Base-by-base conservation (phyloP, 1,140 invertebrate genomes). In the Drosophila nikananu region DNA sequence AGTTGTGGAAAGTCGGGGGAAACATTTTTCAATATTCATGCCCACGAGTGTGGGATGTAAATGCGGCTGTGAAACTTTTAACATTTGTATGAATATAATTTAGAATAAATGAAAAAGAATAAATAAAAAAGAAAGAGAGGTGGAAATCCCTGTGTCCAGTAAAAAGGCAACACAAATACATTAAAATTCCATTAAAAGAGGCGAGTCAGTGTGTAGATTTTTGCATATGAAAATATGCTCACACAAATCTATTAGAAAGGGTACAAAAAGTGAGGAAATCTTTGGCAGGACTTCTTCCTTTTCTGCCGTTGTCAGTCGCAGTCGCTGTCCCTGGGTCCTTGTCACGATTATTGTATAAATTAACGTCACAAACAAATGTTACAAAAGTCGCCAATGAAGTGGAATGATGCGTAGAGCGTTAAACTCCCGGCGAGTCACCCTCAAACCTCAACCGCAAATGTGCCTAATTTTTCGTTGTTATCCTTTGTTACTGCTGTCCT, bases 341-440 rank as follows among this genome's bases (percentile, higher is more conserved):
- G 81, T 81, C 87, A 86, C 91, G 86, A 92, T 92, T 91, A 92
- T 92, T 92, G 91, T 92, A 92, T 92, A 92, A 92, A 92, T 92
- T 92, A 92, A 92, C 77, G 91, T 92, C 91, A 92, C 80, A 92
- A 92, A 92, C 91, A 92, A 92, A 92, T 92, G 91, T 92, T 92
- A 81, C 91, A 84, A 92, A 92, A 90, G 91, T 82, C 82, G 83
- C 86, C 91, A 92, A 92, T 92, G 91, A 92, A 92, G 91, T 91
- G 91, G 91, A 92, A 92, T 89, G 80, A 90, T 86, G 86, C 80
- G 76, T 60, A 37, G 58, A 77, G 51, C 64, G 59, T 51, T 65
- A 71, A 82, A 77, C 73, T 75, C 48, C 60, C 62, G 9, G 25
- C 30, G 35, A 27, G 25, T 21, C 41, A 55, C 48, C 67, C 41